A percentile compares a stretch with the other conserved stretches of the same genome.
These are phyloP conservation scores for Caradrina kadenii DNA, from an alignment of 2,888 invertebrate genomes.

Conservation along the genomic window DNA sequence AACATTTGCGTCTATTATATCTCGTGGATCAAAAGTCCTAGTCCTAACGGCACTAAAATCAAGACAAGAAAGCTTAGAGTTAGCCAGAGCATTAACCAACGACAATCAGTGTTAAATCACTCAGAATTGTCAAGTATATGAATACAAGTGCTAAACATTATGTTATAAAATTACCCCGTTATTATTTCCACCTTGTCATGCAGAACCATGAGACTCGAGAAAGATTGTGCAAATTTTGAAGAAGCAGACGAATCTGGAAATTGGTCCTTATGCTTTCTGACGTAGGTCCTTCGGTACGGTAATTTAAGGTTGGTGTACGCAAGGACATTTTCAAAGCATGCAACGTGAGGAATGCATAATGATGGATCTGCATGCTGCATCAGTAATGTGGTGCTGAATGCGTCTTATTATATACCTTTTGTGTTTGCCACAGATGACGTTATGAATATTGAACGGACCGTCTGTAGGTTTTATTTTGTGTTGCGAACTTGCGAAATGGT, in stretches of 20 bases:
- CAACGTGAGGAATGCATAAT: slow-evolving; percentile 76
- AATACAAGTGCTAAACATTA: slow-evolving; percentile 57
- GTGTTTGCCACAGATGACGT: slow-evolving; percentile 67
- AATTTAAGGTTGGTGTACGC: slow-evolving; percentile 54
- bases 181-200: slow-evolving; percentile 67
- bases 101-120: slow-evolving; percentile 59
- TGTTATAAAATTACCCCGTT: slow-evolving; percentile 65
- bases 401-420: slow-evolving; percentile 74
- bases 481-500: slow-evolving; percentile 54
- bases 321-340: slow-evolving; percentile 79
- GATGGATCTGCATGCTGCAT: slow-evolving; percentile 79
- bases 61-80: slow-evolving; percentile 51
- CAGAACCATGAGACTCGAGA: slow-evolving; percentile 56
- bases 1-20: slow-evolving; percentile 40
- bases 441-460: slow-evolving; percentile 73
- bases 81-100: slow-evolving; percentile 42
- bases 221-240: slow-evolving; percentile 44
- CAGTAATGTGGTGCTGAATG: slow-evolving; percentile 70
- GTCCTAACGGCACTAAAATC: slow-evolving; percentile 46
- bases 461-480: slow-evolving; percentile 61
- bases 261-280: slow-evolving; percentile 38
- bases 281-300: slow-evolving; percentile 36
- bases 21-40: slow-evolving; percentile 43
- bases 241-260: slow-evolving; percentile 13
- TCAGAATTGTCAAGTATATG: slow-evolving; percentile 59